Evolutionary conservation across 2,888 invertebrate genomes (phyloP).

Genomic region (Idaea straminata): DNA sequence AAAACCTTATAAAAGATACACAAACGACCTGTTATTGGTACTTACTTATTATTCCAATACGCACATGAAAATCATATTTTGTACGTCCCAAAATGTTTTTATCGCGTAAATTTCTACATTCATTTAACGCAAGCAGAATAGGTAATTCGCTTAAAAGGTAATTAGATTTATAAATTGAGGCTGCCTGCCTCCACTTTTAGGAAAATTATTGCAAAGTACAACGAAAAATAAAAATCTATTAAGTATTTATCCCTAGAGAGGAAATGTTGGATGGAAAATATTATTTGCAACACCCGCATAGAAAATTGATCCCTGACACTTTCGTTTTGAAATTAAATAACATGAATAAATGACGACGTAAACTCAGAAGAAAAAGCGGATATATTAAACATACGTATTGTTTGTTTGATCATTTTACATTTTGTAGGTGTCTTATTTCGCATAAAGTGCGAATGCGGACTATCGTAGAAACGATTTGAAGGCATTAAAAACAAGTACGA

Average conservation of each 20-base stretch:
- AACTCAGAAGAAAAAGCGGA: neutral
- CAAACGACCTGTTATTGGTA: no score
- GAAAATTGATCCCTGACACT: constrained; percentile 1
- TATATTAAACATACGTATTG: neutral
- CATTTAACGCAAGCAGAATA: no score
- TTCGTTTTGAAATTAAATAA: neutral
- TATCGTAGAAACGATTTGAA: no score
- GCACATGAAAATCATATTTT: no score
- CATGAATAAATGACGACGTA: neutral
- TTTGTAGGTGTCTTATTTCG: no score
- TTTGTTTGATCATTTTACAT: neutral
- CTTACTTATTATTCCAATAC: no score
- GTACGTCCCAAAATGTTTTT: no score
- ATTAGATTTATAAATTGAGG: neutral
- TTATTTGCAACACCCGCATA: constrained; percentile 2
- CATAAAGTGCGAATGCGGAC: no score
- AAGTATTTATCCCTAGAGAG: constrained; percentile 34
- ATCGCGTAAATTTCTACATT: no score
- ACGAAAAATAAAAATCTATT: constrained; percentile 44
- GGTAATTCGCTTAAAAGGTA: neutral
- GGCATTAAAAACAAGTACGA: no score
- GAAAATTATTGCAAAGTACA: constrained; percentile 22
- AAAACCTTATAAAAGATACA: no score
- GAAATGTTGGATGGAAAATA: constrained; percentile 34
- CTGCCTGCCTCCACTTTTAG: neutral